A percentile compares a stretch with the other conserved stretches of the same genome.
phyloP scores from a whole-genome alignment of 1,140 invertebrate species.

The Anadara kagoshimensis region DNA sequence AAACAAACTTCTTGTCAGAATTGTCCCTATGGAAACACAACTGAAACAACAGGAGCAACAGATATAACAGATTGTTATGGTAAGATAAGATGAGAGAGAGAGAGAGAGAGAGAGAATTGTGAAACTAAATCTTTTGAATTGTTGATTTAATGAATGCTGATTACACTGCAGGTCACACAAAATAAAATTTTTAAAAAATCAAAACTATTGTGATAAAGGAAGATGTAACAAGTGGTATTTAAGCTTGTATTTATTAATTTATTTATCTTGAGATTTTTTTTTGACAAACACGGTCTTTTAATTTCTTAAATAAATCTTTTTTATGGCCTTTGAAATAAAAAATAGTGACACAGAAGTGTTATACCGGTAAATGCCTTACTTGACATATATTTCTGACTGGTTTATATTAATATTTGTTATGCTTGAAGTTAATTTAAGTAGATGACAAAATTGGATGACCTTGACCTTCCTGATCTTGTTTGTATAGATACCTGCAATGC shows the following conservation, averaged over 20 bases:
- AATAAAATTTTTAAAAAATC: not conserved
- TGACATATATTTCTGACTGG: too few relatives aligned
- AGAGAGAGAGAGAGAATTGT: not conserved
- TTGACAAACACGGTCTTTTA: too few relatives aligned
- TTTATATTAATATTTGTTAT: not conserved
- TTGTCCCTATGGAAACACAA: slow-evolving; percentile 47
- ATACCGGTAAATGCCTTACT: too few relatives aligned
- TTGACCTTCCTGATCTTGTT: not conserved
- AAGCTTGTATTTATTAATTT: not conserved
- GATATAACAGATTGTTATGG: slow-evolving; percentile 34
- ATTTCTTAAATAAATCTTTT: too few relatives aligned
- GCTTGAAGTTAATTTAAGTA: not conserved
- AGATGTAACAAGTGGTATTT: not conserved
- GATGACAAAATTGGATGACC: not conserved
- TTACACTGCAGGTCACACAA: not conserved
- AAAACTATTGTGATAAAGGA: not conserved
- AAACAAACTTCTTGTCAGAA: slow-evolving; percentile 37
- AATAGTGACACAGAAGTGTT: too few relatives aligned
- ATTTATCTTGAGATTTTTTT: not conserved
- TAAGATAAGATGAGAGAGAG: slow-evolving; percentile 20
- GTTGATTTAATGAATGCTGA: not conserved
- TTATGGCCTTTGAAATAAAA: too few relatives aligned
- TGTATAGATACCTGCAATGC: not conserved
- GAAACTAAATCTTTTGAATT: not conserved
- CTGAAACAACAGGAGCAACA: slow-evolving; percentile 31